Percentiles rank a stretch among this genome's conserved stretches.
Conservation (phyloP, 1,140 invertebrate species). For the Melipona quadrifasciata region DNA sequence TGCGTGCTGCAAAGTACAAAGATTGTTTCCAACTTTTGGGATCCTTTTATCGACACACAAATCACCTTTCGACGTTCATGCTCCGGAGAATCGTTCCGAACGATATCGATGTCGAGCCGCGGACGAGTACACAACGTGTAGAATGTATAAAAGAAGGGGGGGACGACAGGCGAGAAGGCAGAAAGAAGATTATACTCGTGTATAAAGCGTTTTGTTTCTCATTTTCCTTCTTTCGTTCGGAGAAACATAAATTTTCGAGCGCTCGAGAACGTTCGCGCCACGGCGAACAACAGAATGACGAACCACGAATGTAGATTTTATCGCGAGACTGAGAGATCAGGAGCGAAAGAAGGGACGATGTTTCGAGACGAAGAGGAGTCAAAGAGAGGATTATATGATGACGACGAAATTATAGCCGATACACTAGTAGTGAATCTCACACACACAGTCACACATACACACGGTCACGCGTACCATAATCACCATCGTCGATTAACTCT, state of each 20-base stretch:
- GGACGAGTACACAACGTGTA: not conserved
- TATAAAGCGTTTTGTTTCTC: constrained; percentile 18
- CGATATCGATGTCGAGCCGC: constrained; percentile 6
- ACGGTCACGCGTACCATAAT: constrained; percentile 38
- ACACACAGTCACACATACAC: constrained; percentile 1
- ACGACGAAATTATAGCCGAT: constrained; percentile 30
- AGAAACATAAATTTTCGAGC: too few relatives aligned
- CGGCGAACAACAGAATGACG: not conserved
- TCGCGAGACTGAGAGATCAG: constrained; percentile 23
- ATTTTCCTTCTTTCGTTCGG: not conserved
- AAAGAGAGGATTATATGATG: constrained; percentile 38
- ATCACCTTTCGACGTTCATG: constrained; percentile 23
- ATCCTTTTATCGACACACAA: constrained; percentile 54
- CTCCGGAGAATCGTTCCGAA: constrained; percentile 8
- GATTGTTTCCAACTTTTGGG: constrained; percentile 71
- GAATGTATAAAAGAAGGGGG: not conserved
- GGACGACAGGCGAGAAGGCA: constrained; percentile 1
- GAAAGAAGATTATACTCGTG: constrained; percentile 1
- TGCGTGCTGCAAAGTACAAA: constrained; percentile 73
- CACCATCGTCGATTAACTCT: constrained; percentile 77
- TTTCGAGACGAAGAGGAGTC: constrained; percentile 1
- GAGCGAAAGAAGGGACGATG: not conserved
- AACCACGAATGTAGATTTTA: constrained; percentile 38
- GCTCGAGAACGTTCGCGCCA: not conserved
- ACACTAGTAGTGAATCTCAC: constrained; percentile 55